phyloP scores from a whole-genome alignment of 2,113 vertebrate species.

The Notarius lentiginosus region DNA sequence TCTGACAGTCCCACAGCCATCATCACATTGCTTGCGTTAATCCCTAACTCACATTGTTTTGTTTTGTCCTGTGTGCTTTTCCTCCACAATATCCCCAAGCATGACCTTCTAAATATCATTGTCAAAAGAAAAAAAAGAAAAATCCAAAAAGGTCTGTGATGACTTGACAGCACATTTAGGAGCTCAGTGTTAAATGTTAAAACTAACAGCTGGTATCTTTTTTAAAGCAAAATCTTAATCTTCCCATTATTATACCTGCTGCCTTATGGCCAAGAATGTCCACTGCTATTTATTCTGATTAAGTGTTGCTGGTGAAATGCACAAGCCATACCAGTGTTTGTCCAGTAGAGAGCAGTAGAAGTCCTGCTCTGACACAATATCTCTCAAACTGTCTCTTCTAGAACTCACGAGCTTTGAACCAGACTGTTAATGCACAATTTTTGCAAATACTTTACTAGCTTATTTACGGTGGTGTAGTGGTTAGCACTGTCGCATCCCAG shows the following conservation, averaged over 20 bases:
- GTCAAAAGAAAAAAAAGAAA: not conserved
- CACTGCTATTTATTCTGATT: not conserved
- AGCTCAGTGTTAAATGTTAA: not conserved
- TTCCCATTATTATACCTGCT: not conserved
- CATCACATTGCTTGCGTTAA: slow-evolving; percentile 36
- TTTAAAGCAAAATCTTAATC: not conserved
- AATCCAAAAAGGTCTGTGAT: not conserved
- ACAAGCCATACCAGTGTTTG: slow-evolving; percentile 8
- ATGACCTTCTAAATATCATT: not conserved
- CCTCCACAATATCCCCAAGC: not conserved
- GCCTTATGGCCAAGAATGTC: not conserved
- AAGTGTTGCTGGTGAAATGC: slow-evolving; percentile 3
- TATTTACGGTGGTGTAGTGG: no score
- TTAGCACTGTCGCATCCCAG: no score
- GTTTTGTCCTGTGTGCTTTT: slow-evolving; percentile 39
- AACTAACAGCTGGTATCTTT: not conserved
- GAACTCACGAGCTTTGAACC: slow-evolving; percentile 18
- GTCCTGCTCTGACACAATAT: slow-evolving; percentile 11
- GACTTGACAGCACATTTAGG: not conserved
- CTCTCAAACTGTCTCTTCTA: slow-evolving; percentile 30
- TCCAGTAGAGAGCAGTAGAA: slow-evolving; percentile 62
- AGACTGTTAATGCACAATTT: slow-evolving; percentile 26
- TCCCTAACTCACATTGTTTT: slow-evolving; percentile 24
- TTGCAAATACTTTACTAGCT: slow-evolving; percentile 5
- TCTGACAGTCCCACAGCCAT: slow-evolving; percentile 41